These are phyloP conservation scores for Halichondria panicea DNA, from an alignment of 37 sponge, comb jelly and placozoan species.

Conservation along the genomic window DNA sequence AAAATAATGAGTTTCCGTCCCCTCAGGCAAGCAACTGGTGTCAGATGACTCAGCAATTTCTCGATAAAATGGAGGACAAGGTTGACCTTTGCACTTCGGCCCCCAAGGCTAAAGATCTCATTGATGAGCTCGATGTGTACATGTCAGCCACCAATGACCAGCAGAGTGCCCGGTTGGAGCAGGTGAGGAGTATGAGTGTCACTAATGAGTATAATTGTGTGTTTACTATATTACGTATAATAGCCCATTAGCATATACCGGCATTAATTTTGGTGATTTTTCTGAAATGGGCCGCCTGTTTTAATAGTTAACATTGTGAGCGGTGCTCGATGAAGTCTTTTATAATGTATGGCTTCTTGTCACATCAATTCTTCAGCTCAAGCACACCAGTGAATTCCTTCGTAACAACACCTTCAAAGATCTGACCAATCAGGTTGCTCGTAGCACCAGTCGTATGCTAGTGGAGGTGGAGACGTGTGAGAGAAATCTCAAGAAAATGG, in stretches of 20 bases:
- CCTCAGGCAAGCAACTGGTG: slow-evolving; percentile 67
- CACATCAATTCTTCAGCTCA: too few species aligned
- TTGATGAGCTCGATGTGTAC: slow-evolving; percentile 41
- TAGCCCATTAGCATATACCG: too few species aligned
- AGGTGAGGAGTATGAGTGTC: slow-evolving; percentile 21
- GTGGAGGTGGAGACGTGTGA: slow-evolving; percentile 18
- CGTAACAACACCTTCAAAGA: slow-evolving; percentile 30
- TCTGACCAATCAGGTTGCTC: slow-evolving; percentile 37
- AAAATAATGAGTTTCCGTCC: too few species aligned
- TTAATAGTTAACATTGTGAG: too few species aligned
- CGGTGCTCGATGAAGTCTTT: too few species aligned
- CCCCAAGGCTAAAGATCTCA: slow-evolving; percentile 19
- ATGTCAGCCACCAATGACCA: slow-evolving; percentile 30
- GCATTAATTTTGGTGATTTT: too few species aligned
- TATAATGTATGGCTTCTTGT: too few species aligned
- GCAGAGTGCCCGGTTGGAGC: slow-evolving; percentile 33
- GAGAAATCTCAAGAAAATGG: slow-evolving; percentile 32
- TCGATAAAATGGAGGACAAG: slow-evolving; percentile 38
- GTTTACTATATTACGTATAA: too few species aligned
- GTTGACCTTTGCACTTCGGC: slow-evolving; percentile 24
- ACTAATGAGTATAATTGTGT: too few species aligned
- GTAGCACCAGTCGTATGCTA: slow-evolving; percentile 36
- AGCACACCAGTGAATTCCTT: slow-evolving; percentile 40
- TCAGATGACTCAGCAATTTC: slow-evolving; percentile 21
- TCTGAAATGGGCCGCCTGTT: too few species aligned